A percentile compares a stretch with the other conserved stretches of the same genome.
These are phyloP conservation scores for Drusus annulatus DNA, from an alignment of 1,140 invertebrate genomes.

Conservation along the genomic window DNA sequence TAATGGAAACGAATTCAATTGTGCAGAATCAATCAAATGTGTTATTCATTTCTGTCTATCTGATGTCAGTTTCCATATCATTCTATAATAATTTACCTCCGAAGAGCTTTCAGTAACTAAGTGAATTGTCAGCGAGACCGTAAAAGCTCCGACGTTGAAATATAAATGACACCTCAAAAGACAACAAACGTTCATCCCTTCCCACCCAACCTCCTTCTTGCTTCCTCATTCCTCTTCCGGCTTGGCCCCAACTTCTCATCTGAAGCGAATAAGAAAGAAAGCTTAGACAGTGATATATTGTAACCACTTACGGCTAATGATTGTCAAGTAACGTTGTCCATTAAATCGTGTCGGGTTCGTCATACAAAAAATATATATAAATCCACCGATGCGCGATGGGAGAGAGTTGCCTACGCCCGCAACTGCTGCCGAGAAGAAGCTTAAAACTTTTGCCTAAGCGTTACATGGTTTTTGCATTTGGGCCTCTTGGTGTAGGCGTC, in stretches of 20 bases:
- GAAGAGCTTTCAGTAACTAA: constrained; percentile 48
- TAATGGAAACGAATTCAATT: too few relatives aligned
- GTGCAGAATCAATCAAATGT: not conserved
- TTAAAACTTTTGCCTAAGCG: constrained; percentile 52
- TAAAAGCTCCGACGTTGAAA: constrained; percentile 53
- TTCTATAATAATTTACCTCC: constrained; percentile 34
- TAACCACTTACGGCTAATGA: constrained; percentile 57
- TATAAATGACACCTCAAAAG: constrained; percentile 59
- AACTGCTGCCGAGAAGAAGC: constrained; percentile 5
- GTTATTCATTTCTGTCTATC: not conserved
- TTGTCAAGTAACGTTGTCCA: constrained; percentile 59
- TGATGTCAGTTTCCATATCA: not conserved
- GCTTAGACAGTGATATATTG: constrained; percentile 58
- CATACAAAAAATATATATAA: constrained; percentile 43
- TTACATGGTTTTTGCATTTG: constrained; percentile 59
- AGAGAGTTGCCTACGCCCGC: not conserved
- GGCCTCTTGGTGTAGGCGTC: constrained; percentile 41
- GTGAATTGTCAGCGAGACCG: constrained; percentile 53
- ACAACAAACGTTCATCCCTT: constrained; percentile 54
- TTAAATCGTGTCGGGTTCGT: constrained; percentile 55
- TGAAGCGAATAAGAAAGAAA: constrained; percentile 54
- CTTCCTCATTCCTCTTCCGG: too few relatives aligned
- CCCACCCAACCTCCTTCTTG: too few relatives aligned
- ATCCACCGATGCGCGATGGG: constrained; percentile 1
- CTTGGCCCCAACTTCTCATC: constrained; percentile 20